These are phyloP conservation scores for Oscheius onirici DNA, from an alignment of 2,888 invertebrate species.

Conservation along the genomic window DNA sequence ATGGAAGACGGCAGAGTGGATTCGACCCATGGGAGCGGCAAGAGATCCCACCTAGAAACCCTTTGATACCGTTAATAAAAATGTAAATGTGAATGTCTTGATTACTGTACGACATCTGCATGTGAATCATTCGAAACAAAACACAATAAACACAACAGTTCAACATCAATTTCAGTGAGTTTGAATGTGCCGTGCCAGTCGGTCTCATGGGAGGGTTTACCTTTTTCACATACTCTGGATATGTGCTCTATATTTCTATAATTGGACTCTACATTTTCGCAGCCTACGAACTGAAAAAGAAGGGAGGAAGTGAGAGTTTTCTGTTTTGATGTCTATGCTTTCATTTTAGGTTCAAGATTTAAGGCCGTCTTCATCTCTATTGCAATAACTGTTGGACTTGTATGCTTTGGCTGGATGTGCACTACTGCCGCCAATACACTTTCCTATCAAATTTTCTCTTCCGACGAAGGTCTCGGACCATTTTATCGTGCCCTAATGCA, in stretches of 20 bases:
- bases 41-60: no score
- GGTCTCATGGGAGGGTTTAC: constrained; percentile 42
- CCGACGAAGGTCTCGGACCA: constrained; percentile 10
- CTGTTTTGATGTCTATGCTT: background rate
- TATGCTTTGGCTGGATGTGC: constrained; percentile 44
- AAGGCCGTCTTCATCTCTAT: constrained; percentile 47
- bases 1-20: no score
- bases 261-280: constrained; percentile 38
- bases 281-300: constrained; percentile 36
- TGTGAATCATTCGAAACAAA: no score
- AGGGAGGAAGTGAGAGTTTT: constrained; percentile 38
- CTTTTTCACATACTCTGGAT: constrained; percentile 44
- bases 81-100: no score
- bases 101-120: no score
- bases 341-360: constrained; percentile 36
- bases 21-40: no score
- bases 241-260: constrained; percentile 36
- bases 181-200: constrained; percentile 42
- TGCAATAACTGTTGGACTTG: constrained; percentile 43
- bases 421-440: constrained; percentile 42
- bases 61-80: no score
- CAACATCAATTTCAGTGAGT: constrained; percentile 35
- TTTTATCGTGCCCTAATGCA: constrained; percentile 37
- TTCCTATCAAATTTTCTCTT: constrained; percentile 35
- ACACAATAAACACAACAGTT: no score